phyloP scores from a whole-genome alignment of 1,140 invertebrate genomes.

The Carcinoscorpius rotundicauda region DNA sequence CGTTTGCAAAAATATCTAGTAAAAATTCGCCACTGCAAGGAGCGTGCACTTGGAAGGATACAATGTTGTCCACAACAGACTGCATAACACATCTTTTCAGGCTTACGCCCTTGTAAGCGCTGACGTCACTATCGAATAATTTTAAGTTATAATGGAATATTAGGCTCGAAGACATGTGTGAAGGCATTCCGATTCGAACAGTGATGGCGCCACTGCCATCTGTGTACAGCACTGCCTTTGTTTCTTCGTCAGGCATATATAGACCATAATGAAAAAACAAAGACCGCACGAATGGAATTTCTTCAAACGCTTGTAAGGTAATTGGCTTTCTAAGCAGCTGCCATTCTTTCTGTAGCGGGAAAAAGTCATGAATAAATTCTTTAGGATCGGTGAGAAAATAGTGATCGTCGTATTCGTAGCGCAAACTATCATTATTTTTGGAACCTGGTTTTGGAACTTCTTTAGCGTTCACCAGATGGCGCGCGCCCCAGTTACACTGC shows the following conservation, averaged over 20 bases:
- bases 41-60: slow-evolving; percentile 87
- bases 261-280: slow-evolving; percentile 96
- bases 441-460: slow-evolving; percentile 73
- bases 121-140: slow-evolving; percentile 80
- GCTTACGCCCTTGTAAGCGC: slow-evolving; percentile 74
- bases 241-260: slow-evolving; percentile 63
- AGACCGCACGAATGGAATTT: slow-evolving; percentile 93
- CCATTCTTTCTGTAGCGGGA: slow-evolving; percentile 91
- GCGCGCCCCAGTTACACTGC: slow-evolving; percentile 98
- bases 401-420: slow-evolving; percentile 98
- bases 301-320: slow-evolving; percentile 87
- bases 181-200: slow-evolving; percentile 83
- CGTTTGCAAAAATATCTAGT: slow-evolving; percentile 96
- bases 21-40: slow-evolving; percentile 86
- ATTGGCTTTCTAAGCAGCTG: slow-evolving; percentile 90
- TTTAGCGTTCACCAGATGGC: slow-evolving; percentile 90
- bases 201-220: slow-evolving; percentile 84
- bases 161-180: slow-evolving; percentile 79
- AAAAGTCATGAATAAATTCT: slow-evolving; percentile 99
- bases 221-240: slow-evolving; percentile 77
- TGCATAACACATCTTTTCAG: slow-evolving; percentile 98
- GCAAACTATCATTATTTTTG: slow-evolving; percentile 37
- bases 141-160: slow-evolving; percentile 97
- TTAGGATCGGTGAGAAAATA: slow-evolving; percentile 97
- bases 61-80: slow-evolving; percentile 77